Evolutionary conservation across 2,888 invertebrate genomes (phyloP).

Genomic region (Phania funesta): DNA sequence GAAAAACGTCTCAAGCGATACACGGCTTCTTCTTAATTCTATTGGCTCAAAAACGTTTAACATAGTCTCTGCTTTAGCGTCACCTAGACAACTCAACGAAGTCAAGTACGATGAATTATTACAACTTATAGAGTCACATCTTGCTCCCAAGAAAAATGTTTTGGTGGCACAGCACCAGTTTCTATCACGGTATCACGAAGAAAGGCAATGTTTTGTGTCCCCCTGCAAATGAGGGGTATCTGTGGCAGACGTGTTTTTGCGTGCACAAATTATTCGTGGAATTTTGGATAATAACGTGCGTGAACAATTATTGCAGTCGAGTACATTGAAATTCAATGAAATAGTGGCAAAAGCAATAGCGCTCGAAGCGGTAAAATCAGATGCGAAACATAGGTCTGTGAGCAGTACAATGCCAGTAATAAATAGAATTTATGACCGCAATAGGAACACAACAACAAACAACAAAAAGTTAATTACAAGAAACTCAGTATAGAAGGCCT

Average conservation of each 20-base stretch:
- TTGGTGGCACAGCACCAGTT: conserved; percentile 1
- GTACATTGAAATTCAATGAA: background rate
- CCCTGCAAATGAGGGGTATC: no score
- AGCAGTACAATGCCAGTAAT: background rate
- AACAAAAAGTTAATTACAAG: background rate
- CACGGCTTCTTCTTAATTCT: background rate
- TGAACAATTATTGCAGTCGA: no score
- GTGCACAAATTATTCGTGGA: no score
- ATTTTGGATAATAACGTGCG: no score
- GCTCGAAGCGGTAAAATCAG: no score
- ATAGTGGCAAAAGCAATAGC: background rate
- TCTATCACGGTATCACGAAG: background rate
- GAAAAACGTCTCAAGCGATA: background rate
- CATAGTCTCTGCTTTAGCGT: background rate
- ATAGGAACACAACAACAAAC: background rate
- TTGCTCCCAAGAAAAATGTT: background rate
- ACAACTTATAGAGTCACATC: background rate
- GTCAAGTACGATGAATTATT: background rate
- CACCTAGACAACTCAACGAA: background rate
- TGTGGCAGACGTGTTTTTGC: no score
- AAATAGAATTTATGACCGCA: background rate
- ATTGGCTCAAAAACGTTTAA: background rate
- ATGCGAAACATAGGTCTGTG: background rate
- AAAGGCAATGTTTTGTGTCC: no score
- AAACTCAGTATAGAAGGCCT: background rate